These are phyloP conservation scores for Chelonia mydas DNA, from an alignment of 2,797 vertebrate species.

Conservation along the genomic window DNA sequence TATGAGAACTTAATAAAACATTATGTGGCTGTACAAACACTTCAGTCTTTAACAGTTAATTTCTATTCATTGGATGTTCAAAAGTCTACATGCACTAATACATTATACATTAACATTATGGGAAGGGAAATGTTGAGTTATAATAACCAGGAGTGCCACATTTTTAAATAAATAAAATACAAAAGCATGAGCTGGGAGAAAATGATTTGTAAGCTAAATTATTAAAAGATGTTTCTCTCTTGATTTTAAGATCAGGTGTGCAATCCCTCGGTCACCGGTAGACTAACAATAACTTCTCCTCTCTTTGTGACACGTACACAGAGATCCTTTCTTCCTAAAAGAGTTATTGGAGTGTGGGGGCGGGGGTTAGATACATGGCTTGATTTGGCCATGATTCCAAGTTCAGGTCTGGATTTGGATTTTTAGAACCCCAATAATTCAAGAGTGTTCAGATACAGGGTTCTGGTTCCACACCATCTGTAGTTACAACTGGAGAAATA, in stretches of 20 bases:
- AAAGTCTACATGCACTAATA: not conserved
- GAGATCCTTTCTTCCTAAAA: not conserved
- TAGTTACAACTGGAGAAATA: not conserved
- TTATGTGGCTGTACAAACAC: not conserved
- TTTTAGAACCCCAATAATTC: conserved; percentile 3
- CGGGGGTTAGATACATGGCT: not conserved
- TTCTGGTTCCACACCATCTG: not conserved
- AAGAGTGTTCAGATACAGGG: not conserved
- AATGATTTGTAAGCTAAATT: not conserved
- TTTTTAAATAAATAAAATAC: not conserved
- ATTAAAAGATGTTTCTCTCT: not conserved
- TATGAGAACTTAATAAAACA: not conserved
- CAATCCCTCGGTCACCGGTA: not conserved
- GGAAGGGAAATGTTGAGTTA: not conserved
- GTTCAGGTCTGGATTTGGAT: not conserved
- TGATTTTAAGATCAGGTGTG: not conserved
- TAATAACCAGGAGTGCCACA: not conserved
- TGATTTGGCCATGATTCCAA: not conserved
- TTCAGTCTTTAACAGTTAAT: not conserved
- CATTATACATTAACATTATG: not conserved
- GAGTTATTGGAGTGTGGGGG: not conserved
- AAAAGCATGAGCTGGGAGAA: not conserved
- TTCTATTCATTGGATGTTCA: not conserved
- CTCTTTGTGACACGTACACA: not conserved
- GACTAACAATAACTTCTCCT: not conserved